Conservation (phyloP, 1,140 invertebrate genomes). For the Orussus abietinus region DNA sequence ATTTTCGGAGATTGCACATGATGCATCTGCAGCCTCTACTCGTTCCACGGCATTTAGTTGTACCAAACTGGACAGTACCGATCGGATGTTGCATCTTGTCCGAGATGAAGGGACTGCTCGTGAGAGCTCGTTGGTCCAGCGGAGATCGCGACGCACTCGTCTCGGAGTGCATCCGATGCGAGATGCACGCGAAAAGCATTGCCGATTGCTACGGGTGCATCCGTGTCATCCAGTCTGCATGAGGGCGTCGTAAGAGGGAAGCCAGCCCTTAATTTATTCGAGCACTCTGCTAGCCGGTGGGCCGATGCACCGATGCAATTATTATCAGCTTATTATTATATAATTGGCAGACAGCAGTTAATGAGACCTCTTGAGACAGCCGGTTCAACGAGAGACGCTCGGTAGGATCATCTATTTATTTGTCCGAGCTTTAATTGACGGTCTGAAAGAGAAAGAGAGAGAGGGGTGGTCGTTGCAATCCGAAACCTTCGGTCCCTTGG, state of each 20-base stretch:
- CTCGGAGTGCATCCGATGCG: conserved; percentile 1
- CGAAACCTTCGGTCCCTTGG: no score
- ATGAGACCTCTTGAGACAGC: conserved; percentile 47
- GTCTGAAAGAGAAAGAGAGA: conserved; percentile 1
- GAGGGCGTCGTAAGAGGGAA: conserved; percentile 44
- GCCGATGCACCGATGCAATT: conserved; percentile 41
- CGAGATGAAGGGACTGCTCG: no score
- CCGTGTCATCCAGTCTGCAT: conserved; percentile 22
- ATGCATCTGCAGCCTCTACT: no score
- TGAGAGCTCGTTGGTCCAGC: no score
- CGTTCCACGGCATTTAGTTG: no score
- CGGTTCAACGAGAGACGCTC: conserved; percentile 25
- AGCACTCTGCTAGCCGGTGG: conserved; percentile 25
- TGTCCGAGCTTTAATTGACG: conserved; percentile 43
- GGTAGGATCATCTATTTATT: conserved; percentile 41
- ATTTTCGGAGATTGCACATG: no score
- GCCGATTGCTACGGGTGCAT: neutral
- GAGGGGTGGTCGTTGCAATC: no score
- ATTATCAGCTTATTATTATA: conserved; percentile 51
- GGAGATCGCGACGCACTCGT: no score
- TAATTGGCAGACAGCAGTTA: conserved; percentile 45
- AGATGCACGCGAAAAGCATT: conserved; percentile 9
- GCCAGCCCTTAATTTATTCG: conserved; percentile 44
- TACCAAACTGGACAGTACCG: no score
- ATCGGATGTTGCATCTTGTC: no score